Evolutionary conservation across 2,888 invertebrate species (phyloP).

Genomic region (Drepanosiphum platanoidis): DNA sequence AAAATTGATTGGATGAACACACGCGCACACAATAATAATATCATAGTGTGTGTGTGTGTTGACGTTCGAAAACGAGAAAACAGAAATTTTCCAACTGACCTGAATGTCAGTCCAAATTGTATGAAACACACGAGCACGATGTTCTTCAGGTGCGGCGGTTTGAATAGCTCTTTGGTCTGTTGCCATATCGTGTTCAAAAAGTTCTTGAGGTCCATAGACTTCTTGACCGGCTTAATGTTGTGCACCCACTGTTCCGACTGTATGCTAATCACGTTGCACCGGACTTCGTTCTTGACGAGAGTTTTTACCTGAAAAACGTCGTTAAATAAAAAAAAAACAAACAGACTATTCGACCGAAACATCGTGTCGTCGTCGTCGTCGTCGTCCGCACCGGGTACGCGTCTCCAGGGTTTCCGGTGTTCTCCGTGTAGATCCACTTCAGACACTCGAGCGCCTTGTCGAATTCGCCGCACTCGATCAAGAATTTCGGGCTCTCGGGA

Average conservation of each 20-base stretch:
- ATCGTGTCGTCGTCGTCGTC: no score
- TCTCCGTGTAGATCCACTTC: slow-evolving; percentile 76
- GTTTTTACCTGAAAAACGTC: slow-evolving; percentile 72
- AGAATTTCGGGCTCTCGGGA: slow-evolving; percentile 85
- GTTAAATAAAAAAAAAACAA: no score
- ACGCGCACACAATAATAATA: no score
- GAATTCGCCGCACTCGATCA: slow-evolving; percentile 81
- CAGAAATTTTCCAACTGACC: no score
- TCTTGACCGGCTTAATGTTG: slow-evolving; percentile 74
- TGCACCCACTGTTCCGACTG: slow-evolving; percentile 76
- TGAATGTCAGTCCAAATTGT: slow-evolving; percentile 84
- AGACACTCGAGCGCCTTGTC: slow-evolving; percentile 79
- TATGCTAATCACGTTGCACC: slow-evolving; percentile 72
- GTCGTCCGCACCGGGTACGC: slow-evolving; percentile 80
- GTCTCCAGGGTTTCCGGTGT: slow-evolving; percentile 77
- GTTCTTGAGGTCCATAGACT: slow-evolving; percentile 77
- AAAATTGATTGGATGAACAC: no score
- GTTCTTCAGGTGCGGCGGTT: slow-evolving; percentile 79
- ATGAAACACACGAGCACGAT: slow-evolving; percentile 81
- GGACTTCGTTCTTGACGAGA: slow-evolving; percentile 73
- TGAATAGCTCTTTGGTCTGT: slow-evolving; percentile 79
- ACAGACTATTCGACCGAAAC: no score
- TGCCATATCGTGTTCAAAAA: slow-evolving; percentile 77
- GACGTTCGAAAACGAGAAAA: no score
- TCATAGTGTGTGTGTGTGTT: no score